Evolutionary conservation across 2,113 vertebrate species (phyloP).

Genomic region (Pseudopodoces humilis): DNA sequence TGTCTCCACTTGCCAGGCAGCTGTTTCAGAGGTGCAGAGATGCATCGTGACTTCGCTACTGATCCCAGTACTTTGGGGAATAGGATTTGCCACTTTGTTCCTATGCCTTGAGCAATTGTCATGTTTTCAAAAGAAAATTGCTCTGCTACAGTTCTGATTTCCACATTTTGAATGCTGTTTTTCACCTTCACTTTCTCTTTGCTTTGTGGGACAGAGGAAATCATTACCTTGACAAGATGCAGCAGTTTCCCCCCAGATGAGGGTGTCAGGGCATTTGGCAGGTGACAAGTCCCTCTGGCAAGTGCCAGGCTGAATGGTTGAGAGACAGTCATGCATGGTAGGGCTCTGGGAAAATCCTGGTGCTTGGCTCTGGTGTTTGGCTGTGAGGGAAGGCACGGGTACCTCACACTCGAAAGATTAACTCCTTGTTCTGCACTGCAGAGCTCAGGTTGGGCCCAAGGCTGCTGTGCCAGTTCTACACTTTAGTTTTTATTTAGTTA

Average conservation of each 20-base stretch:
- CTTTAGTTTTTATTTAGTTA: not conserved
- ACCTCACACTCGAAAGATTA: no score
- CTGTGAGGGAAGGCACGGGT: rapidly evolving
- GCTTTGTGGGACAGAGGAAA: not conserved
- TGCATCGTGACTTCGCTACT: not conserved
- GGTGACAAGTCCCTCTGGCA: not conserved
- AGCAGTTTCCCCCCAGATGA: not conserved
- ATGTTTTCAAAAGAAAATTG: constrained; percentile 9
- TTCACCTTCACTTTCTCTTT: not conserved
- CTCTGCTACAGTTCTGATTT: not conserved
- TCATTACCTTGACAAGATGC: not conserved
- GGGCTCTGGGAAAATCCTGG: not conserved
- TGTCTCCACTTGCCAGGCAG: not conserved
- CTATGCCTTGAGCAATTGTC: constrained; percentile 1
- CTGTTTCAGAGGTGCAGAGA: not conserved
- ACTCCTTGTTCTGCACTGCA: not conserved
- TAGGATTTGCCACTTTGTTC: constrained; percentile 8
- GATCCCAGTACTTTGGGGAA: not conserved
- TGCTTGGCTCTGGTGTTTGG: not conserved
- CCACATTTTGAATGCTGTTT: not conserved
- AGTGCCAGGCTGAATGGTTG: not conserved
- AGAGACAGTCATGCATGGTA: rapidly evolving
- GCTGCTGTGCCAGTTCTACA: not conserved
- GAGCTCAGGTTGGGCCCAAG: not conserved
- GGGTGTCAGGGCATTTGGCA: rapidly evolving